These are phyloP conservation scores for Drosophila quadrilineata DNA, from an alignment of 1,140 invertebrate species.

Conservation along the genomic window DNA sequence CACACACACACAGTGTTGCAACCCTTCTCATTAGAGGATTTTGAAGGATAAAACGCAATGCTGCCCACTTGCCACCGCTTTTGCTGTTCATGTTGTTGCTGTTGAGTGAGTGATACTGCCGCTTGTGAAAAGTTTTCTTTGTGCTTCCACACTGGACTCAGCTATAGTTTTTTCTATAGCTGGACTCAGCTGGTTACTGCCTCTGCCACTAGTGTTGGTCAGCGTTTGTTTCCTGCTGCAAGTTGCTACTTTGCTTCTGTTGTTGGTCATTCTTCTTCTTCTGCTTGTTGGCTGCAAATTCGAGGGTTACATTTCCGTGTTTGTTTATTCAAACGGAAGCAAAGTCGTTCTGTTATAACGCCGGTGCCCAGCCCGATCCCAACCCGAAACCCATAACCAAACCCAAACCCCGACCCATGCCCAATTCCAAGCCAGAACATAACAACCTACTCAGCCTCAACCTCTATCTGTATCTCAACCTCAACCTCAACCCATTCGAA, in stretches of 20 bases:
- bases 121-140: too few species aligned
- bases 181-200: slow-evolving; percentile 53
- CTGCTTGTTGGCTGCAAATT: slow-evolving; percentile 25
- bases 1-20: slow-evolving; percentile 64
- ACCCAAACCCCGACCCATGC: too few species aligned
- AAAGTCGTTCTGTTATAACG: slow-evolving; percentile 79
- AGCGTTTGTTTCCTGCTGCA: slow-evolving; percentile 13
- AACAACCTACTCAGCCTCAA: too few species aligned
- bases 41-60: slow-evolving; percentile 72
- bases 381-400: too few species aligned
- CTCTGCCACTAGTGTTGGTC: slow-evolving; percentile 58
- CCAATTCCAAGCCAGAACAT: too few species aligned
- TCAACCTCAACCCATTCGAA: too few species aligned
- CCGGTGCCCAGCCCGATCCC: slow-evolving; percentile 40
- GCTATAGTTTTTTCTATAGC: slow-evolving; percentile 1
- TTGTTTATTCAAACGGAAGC: slow-evolving; percentile 80
- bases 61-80: slow-evolving; percentile 55
- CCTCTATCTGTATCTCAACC: slow-evolving; percentile 20
- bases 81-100: too few species aligned
- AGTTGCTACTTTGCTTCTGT: slow-evolving; percentile 22
- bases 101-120: too few species aligned
- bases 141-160: too few species aligned
- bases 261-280: not conserved
- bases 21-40: slow-evolving; percentile 81
- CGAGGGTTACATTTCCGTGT: slow-evolving; percentile 72